These are phyloP conservation scores for Cygnus olor DNA, from an alignment of 2,797 vertebrate species.

Conservation along the genomic window DNA sequence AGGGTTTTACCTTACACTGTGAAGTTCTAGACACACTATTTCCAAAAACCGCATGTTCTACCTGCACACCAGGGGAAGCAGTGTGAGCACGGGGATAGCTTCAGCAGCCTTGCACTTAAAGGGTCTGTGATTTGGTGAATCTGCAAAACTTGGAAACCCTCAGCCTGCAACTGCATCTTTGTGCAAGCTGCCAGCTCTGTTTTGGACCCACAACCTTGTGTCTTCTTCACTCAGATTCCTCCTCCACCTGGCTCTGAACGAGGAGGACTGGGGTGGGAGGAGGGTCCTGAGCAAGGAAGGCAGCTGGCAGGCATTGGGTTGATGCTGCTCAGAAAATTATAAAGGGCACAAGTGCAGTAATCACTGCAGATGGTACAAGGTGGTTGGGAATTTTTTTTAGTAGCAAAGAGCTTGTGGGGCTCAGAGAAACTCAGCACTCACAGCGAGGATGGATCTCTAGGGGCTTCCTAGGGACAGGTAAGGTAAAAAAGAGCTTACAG, in stretches of 20 bases:
- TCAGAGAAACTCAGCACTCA: neutral
- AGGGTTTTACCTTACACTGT: neutral
- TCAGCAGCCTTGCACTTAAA: neutral
- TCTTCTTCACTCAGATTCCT: neutral
- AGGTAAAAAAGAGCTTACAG: neutral
- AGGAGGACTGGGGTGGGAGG: neutral
- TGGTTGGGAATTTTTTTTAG: fast-evolving
- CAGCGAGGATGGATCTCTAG: neutral
- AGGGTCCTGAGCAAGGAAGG: neutral
- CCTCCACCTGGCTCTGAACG: neutral
- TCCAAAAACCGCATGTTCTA: fast-evolving
- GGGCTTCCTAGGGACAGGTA: neutral
- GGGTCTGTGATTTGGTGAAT: neutral
- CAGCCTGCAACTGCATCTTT: fast-evolving
- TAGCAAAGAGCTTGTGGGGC: fast-evolving
- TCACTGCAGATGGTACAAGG: neutral
- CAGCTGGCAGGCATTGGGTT: neutral
- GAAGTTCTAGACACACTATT: fast-evolving
- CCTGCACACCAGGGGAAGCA: fast-evolving
- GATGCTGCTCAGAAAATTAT: neutral
- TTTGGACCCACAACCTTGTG: neutral
- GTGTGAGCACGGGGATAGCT: neutral
- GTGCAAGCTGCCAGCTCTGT: neutral
- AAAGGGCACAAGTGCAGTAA: neutral
- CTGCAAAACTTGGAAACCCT: neutral